Evolutionary conservation across 2,888 invertebrate genomes (phyloP), one percentile per base, ranked within the genome.

Genomic region (Azorinus chamasolen): DNA sequence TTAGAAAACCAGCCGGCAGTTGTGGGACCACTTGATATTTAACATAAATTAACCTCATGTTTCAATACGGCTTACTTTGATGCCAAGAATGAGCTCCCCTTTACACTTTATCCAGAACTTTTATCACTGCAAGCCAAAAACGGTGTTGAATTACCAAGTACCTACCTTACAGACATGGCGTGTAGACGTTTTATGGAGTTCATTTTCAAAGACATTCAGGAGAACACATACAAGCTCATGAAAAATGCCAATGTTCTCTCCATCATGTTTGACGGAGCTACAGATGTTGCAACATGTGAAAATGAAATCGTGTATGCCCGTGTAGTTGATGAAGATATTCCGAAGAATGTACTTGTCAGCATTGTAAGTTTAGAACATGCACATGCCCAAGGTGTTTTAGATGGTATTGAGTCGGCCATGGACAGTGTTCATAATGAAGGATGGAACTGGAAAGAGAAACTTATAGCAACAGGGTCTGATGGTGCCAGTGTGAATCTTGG

Each of bases 261-360:
- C 4, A 64, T 83, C 25, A 43, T 79, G 51, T 76, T 76, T 70
- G 76, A 74, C 64, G 73, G 68, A 5, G 79, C 70, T 1, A 75
- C 78, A 16, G 78, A 79, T 41, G 32, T 61, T 12, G 50, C 74
- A 24, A 46, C 69, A 12, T 46, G 57, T 24, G 78, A 78, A 57
- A 71, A 73, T 53, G 77, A 81, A 54, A 58, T 81, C 12, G 70
- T 81, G 0, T 81, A 71, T 68, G 54, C 73, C 25, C 51, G 78
- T 25, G 45, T 55, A 57, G 55, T 74, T 16, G 63, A 53, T 12
- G 14, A 55, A 24, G 77, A 70, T 2, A 45, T 22, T 1, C 69
- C 72, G 18, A 51, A 24, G 8, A 74, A 73, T 59, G 46, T 70
- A 1, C 74, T 66, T 51, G 65, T 81, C 10, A 46, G 51, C 16